Conservation (phyloP, 2,797 vertebrate genomes). For the Todus mexicanus region DNA sequence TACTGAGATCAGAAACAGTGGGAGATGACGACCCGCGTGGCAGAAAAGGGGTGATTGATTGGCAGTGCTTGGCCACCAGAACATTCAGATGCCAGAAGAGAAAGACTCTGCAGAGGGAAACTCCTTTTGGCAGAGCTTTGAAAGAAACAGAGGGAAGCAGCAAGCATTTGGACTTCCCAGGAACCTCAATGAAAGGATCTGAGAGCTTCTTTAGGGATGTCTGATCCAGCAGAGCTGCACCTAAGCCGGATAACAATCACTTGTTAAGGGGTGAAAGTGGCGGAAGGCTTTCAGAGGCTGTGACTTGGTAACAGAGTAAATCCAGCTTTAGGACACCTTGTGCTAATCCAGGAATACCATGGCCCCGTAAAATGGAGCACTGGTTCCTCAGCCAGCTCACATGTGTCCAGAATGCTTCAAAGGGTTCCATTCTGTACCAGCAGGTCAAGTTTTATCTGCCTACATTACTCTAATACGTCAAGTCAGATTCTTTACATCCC, state of each 20-base stretch:
- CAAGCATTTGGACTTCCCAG: background rate
- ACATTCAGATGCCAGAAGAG: background rate
- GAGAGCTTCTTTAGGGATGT: rapidly evolving
- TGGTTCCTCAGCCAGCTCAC: background rate
- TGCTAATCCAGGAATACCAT: background rate
- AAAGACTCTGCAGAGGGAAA: background rate
- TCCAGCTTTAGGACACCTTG: background rate
- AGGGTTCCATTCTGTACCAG: background rate
- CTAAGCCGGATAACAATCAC: background rate
- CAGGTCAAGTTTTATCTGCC: background rate
- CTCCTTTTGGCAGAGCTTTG: background rate
- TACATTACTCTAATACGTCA: rapidly evolving
- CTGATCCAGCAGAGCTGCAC: background rate
- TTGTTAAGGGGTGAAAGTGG: background rate
- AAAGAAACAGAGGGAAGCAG: background rate
- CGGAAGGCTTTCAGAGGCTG: background rate
- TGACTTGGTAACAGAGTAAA: background rate
- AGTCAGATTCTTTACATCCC: background rate
- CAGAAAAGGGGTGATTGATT: background rate
- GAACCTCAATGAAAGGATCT: background rate
- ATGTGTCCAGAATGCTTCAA: background rate
- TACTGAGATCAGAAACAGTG: background rate
- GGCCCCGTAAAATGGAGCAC: background rate
- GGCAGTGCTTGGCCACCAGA: background rate
- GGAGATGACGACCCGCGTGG: rapidly evolving